Evolutionary conservation across 64 coral and sea anemone genomes (phyloP).

Genomic region (Acropora yongei): DNA sequence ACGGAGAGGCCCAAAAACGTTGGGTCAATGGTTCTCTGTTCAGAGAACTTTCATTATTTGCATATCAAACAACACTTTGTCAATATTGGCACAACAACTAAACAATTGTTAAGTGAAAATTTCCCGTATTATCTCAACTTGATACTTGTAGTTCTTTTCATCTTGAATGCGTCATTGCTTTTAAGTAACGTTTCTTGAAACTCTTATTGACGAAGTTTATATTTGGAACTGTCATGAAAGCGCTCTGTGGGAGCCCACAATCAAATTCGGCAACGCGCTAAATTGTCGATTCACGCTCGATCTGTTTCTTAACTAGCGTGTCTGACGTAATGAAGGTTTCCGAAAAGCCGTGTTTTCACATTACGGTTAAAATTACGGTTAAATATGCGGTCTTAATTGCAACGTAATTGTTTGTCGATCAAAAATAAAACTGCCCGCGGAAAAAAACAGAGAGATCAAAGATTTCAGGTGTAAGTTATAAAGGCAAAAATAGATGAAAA

Average conservation of each 20-base stretch:
- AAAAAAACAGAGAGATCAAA: background rate
- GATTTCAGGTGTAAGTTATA: background rate
- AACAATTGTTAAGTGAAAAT: background rate
- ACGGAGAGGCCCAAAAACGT: too few relatives aligned
- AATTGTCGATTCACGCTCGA: background rate
- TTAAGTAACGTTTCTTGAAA: background rate
- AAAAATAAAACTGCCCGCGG: background rate
- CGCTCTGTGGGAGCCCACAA: background rate
- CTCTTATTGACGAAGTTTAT: background rate
- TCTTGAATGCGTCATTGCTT: background rate
- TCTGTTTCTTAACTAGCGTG: background rate
- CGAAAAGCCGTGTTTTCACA: background rate
- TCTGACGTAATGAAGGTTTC: background rate
- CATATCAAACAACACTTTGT: background rate
- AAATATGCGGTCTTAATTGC: background rate
- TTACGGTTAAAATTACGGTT: background rate
- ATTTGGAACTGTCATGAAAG: background rate
- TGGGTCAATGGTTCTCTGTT: too few relatives aligned
- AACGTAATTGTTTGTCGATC: background rate
- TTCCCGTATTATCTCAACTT: background rate
- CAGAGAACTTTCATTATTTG: too few relatives aligned
- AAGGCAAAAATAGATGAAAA: background rate
- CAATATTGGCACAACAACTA: background rate
- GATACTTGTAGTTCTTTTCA: background rate
- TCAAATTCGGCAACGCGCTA: background rate